Evolutionary conservation across 2,888 invertebrate genomes (phyloP).

Genomic region (Eueremaeus valkanovi): DNA sequence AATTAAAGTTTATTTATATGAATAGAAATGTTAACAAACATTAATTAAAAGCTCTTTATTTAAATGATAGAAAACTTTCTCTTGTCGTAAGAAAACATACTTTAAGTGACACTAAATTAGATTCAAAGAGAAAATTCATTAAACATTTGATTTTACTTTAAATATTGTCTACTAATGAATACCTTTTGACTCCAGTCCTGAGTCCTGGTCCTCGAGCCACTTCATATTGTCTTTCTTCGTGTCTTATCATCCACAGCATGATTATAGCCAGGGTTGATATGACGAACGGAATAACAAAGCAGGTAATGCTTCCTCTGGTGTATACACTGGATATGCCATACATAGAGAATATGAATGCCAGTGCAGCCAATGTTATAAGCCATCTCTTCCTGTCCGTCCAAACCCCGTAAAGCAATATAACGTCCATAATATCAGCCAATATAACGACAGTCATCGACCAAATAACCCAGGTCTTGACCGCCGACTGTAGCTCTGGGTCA

Average conservation of each 20-base stretch:
- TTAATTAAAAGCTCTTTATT: too few relatives aligned
- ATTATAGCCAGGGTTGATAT: conserved; percentile 24
- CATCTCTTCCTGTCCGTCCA: conserved; percentile 1
- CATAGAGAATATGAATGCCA: conserved; percentile 30
- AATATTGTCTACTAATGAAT: not conserved
- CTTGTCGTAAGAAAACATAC: too few relatives aligned
- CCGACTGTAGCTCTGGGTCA: not conserved
- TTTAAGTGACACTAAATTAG: not conserved
- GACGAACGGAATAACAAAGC: conserved; percentile 37
- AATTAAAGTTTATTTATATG: too few relatives aligned
- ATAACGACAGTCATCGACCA: conserved; percentile 26
- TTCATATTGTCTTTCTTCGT: conserved; percentile 26
- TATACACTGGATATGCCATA: conserved; percentile 37
- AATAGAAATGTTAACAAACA: too few relatives aligned
- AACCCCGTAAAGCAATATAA: conserved; percentile 20
- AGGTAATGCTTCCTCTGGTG: conserved; percentile 37
- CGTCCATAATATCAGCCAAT: conserved; percentile 23
- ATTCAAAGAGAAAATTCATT: not conserved
- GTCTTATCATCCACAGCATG: conserved; percentile 30
- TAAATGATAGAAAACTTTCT: too few relatives aligned
- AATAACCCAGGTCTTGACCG: conserved; percentile 31
- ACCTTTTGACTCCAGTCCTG: conserved; percentile 4
- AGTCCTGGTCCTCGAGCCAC: conserved; percentile 1
- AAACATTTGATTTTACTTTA: not conserved
- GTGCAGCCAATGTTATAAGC: not conserved